These are phyloP conservation scores for Aphis gossypii DNA, from an alignment of 1,140 invertebrate species.

Conservation along the genomic window DNA sequence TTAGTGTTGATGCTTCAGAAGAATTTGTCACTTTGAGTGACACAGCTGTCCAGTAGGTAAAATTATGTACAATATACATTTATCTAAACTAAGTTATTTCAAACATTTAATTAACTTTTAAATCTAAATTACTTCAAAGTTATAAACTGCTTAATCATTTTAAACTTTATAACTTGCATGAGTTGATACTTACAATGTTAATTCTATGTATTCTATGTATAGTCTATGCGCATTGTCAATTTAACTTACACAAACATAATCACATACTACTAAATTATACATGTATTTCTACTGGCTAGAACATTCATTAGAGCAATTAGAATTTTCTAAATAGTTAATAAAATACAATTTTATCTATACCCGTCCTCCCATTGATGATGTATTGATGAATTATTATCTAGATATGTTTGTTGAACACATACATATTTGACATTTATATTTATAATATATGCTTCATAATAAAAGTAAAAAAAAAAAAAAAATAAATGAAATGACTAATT, in stretches of 20 bases:
- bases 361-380: not conserved
- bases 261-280: not conserved
- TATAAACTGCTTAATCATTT: not conserved
- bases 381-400: not conserved
- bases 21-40: not conserved
- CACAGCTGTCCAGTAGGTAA: not conserved
- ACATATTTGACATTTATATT: not conserved
- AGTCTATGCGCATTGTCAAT: not conserved
- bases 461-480: not conserved
- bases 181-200: not conserved
- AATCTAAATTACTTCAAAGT: not conserved
- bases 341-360: not conserved
- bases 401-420: not conserved
- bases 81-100: not conserved
- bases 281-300: not conserved
- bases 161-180: not conserved
- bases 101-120: constrained; percentile 4
- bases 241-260: not conserved
- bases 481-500: not conserved
- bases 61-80: not conserved
- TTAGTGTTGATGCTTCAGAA: not conserved
- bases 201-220: not conserved
- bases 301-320: not conserved
- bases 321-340: not conserved
- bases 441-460: not conserved